Evolutionary conservation across 1,140 invertebrate genomes (phyloP).

Genomic region (Sitobion miscanthi): DNA sequence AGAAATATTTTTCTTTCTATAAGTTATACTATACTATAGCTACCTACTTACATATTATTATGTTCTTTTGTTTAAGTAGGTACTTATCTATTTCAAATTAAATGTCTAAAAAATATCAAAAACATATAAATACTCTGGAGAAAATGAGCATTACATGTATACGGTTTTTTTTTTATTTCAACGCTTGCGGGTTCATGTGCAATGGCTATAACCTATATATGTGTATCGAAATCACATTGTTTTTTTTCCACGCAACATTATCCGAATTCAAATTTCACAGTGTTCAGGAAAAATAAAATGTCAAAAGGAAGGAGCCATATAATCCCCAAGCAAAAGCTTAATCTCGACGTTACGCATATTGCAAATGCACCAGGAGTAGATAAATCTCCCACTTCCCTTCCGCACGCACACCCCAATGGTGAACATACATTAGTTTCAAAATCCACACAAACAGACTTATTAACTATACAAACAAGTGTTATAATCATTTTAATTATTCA

Average conservation of each 20-base stretch:
- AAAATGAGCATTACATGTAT: no score
- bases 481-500: neutral
- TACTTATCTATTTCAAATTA: no score
- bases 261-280: neutral
- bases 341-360: conserved; percentile 20
- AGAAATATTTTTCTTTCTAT: neutral
- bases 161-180: neutral
- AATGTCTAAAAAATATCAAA: no score
- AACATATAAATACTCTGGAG: no score
- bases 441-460: neutral
- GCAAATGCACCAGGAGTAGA: neutral
- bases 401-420: neutral
- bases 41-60: no score
- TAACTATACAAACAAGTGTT: neutral
- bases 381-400: neutral
- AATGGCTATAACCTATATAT: neutral
- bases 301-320: neutral
- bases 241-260: neutral
- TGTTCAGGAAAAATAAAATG: neutral
- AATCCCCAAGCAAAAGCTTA: neutral
- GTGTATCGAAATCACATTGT: neutral
- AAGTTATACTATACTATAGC: no score
- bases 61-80: no score
- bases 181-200: neutral
- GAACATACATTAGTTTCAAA: neutral